phyloP scores from a whole-genome alignment of 2,888 invertebrate species.

The Philonicus albiceps region DNA sequence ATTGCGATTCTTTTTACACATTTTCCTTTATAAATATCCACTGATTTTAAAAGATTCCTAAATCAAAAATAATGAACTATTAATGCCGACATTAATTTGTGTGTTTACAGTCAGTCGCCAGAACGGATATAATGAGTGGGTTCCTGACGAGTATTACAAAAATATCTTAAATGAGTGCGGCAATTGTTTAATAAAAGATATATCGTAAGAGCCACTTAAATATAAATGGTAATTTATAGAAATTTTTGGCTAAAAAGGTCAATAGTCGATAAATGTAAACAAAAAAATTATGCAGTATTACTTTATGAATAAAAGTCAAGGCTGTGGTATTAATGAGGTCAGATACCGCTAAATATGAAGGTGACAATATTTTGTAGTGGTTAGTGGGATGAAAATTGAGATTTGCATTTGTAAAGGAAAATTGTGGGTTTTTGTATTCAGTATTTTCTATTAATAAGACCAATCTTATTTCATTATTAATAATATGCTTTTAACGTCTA shows the following conservation, averaged over 20 bases:
- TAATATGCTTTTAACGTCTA: no score
- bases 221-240: background rate
- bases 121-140: background rate
- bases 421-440: background rate
- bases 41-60: background rate
- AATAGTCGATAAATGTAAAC: background rate
- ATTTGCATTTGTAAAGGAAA: background rate
- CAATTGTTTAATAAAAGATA: background rate
- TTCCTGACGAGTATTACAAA: background rate
- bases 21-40: background rate
- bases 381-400: background rate
- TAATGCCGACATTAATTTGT: background rate
- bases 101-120: background rate
- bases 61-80: background rate
- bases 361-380: background rate
- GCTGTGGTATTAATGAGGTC: background rate
- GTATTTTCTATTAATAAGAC: background rate
- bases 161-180: background rate
- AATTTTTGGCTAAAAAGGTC: background rate
- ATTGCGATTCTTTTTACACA: background rate
- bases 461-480: background rate
- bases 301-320: background rate
- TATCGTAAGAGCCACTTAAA: background rate
- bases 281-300: background rate
- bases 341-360: background rate